These are phyloP conservation scores for Cheilosia urbana DNA, from an alignment of 2,888 invertebrate genomes.

Conservation along the genomic window DNA sequence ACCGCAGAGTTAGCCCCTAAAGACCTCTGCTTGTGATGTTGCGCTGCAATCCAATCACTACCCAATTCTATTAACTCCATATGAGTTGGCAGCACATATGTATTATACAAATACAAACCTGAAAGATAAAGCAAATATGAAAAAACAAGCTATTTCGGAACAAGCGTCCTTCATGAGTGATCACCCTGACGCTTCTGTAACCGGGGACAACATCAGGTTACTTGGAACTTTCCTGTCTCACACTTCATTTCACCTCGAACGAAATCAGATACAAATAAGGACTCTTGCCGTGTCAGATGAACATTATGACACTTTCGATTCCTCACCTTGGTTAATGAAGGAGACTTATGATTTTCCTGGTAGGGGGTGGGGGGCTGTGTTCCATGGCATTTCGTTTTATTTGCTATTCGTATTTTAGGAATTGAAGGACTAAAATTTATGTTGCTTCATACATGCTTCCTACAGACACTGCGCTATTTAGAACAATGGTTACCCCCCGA, in stretches of 20 bases:
- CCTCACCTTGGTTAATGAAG: conserved; percentile 16
- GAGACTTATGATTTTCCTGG: conserved; percentile 14
- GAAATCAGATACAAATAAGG: conserved; percentile 22
- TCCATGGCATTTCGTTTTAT: conserved; percentile 1
- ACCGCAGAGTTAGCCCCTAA: conserved; percentile 37
- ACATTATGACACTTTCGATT: conserved; percentile 4
- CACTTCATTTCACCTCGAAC: conserved; percentile 4
- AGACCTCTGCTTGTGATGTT: conserved; percentile 20
- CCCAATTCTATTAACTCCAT: conserved; percentile 16
- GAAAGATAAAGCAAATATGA: background rate
- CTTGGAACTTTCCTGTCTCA: background rate
- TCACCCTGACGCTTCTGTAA: background rate
- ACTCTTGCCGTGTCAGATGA: conserved; percentile 10
- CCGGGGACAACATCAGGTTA: background rate
- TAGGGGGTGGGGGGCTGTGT: background rate
- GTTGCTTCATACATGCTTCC: conserved; percentile 1
- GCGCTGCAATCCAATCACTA: conserved; percentile 30
- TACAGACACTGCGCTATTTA: background rate
- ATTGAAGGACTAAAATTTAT: background rate
- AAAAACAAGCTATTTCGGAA: background rate
- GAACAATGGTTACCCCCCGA: background rate
- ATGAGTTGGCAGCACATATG: conserved; percentile 6
- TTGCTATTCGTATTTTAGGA: background rate
- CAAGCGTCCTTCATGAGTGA: background rate
- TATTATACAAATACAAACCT: background rate